Percentiles rank a stretch among this genome's conserved stretches.
phyloP scores from a whole-genome alignment of 2,113 vertebrate species.

The Rhinoptilus africanus region DNA sequence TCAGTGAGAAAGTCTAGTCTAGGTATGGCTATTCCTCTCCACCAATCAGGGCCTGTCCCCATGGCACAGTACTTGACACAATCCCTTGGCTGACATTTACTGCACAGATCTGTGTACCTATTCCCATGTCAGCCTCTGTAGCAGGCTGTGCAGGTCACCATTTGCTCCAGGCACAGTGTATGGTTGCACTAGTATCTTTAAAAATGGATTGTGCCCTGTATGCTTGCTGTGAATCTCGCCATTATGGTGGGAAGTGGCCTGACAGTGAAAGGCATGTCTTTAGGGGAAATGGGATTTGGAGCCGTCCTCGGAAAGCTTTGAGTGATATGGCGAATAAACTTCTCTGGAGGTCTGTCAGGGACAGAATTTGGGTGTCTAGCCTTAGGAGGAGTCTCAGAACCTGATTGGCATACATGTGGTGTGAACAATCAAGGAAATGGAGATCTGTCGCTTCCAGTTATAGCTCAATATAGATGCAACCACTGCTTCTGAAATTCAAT shows the following conservation, averaged over 20 bases:
- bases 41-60: background rate
- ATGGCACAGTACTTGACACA: background rate
- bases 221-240: background rate
- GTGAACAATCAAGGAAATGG: background rate
- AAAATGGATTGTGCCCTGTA: background rate
- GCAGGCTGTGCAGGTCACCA: background rate
- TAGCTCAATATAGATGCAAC: background rate
- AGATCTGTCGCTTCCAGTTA: background rate
- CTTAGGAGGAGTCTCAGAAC: background rate
- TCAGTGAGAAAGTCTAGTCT: background rate
- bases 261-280: fast-evolving
- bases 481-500: background rate
- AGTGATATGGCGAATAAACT: background rate
- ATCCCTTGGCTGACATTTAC: background rate
- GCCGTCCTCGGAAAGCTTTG: background rate
- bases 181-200: background rate
- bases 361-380: background rate
- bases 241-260: background rate
- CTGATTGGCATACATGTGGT: background rate
- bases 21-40: background rate
- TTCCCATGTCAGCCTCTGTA: background rate
- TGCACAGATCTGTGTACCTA: background rate
- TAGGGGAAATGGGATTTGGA: background rate
- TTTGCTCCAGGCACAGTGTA: background rate
- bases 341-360: background rate